Conservation (phyloP, 2,113 vertebrate species). For the Aegypius monachus region DNA sequence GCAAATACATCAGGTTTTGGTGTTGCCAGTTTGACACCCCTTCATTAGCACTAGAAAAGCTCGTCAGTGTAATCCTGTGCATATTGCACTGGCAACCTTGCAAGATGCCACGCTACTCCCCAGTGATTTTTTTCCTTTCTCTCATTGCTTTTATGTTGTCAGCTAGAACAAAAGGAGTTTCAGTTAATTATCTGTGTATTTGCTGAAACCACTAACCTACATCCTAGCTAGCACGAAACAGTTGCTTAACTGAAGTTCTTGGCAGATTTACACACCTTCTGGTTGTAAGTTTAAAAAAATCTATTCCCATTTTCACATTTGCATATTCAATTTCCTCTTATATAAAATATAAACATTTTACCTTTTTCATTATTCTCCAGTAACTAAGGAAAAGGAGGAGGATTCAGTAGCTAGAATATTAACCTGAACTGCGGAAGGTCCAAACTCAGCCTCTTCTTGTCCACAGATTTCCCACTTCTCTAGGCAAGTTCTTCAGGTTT, state of each 20-base stretch:
- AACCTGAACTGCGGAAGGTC: neutral
- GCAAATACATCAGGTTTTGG: neutral
- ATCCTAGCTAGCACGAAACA: neutral
- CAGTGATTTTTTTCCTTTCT: neutral
- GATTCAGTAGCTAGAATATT: neutral
- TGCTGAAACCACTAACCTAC: conserved; percentile 48
- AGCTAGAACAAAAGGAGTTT: conserved; percentile 41
- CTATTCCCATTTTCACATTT: neutral
- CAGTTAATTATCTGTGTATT: conserved; percentile 37
- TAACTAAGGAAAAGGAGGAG: neutral
- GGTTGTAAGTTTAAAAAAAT: neutral
- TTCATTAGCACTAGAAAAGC: neutral
- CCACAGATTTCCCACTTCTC: neutral
- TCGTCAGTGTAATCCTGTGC: neutral
- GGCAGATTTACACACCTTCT: conserved; percentile 43
- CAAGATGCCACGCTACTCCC: neutral
- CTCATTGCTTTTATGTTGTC: conserved; percentile 6
- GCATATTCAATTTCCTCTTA: neutral
- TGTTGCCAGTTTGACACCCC: neutral
- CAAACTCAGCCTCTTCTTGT: neutral
- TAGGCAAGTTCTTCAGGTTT: neutral
- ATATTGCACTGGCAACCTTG: neutral
- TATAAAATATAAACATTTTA: neutral
- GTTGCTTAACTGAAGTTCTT: conserved; percentile 19
- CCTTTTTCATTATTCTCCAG: neutral